phyloP scores from a whole-genome alignment of 2,888 invertebrate genomes.

The Acronicta aceris region DNA sequence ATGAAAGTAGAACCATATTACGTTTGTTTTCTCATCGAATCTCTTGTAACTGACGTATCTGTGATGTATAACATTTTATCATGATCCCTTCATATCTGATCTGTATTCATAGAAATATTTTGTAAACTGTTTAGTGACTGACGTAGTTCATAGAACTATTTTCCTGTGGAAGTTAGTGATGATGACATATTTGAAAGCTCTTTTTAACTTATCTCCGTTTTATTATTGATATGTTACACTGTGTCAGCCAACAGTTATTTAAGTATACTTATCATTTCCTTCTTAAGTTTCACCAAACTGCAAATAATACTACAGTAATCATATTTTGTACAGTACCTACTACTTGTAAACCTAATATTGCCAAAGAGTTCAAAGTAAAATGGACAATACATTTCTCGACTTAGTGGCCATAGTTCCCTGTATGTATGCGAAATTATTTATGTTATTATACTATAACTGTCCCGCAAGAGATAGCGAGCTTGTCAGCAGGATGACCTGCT shows the following conservation, averaged over 20 bases:
- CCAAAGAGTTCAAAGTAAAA: constrained; percentile 59
- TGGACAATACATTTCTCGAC: constrained; percentile 49
- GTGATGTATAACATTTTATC: constrained; percentile 60
- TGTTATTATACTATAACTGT: constrained; percentile 5
- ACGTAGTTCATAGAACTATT: constrained; percentile 52
- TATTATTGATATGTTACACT: constrained; percentile 15
- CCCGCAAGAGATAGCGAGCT: constrained; percentile 16
- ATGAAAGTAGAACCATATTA: constrained; percentile 21
- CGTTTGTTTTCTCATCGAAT: constrained; percentile 55
- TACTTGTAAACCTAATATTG: constrained; percentile 47
- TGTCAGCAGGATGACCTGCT: constrained; percentile 29
- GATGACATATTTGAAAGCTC: constrained; percentile 35
- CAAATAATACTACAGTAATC: constrained; percentile 13
- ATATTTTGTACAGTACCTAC: constrained; percentile 38
- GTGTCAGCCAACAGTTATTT: constrained; percentile 14
- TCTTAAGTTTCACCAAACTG: constrained; percentile 11
- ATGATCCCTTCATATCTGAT: constrained; percentile 53
- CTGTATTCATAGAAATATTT: constrained; percentile 54
- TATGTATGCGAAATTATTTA: constrained; percentile 12
- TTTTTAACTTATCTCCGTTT: constrained; percentile 16
- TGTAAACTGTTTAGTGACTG: constrained; percentile 52
- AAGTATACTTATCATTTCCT: constrained; percentile 4
- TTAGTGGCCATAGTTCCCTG: constrained; percentile 41
- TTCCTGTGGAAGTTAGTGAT: constrained; percentile 34
- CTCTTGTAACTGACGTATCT: constrained; percentile 60